Evolutionary conservation across 2,113 vertebrate species (phyloP), one percentile per base, ranked within the genome.

Genomic region (Apodemus sylvaticus): DNA sequence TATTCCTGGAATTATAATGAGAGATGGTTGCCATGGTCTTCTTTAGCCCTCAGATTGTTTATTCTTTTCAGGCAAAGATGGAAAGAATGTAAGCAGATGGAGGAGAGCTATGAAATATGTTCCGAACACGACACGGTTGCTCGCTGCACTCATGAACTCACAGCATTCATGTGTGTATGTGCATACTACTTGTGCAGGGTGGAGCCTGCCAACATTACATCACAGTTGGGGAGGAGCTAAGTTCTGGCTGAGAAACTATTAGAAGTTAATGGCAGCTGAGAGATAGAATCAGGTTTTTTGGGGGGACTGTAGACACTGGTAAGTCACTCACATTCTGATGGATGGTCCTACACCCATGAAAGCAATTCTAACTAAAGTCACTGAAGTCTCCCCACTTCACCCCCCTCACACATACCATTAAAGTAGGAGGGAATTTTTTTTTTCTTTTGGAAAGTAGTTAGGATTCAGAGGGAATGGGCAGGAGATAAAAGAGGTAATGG

Each of bases 51-150:
- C 34, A 68, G 82, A 89, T 86, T 71, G 74, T 55, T 76, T 71
- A 45, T 88, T 92, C 19, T 92, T 92, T 82, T 79, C 53, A 78
- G 60, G n/a, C 70, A 93, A 95, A 94, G 66, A 73, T 55, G 90
- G 19, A 86, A 95, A 83, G 39, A 53, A 31, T 31, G 76, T 53
- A 53, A 34, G 48, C 39, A n/a, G 19, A 73, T 73, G n/a, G 39
- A 76, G 42, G 74, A 48, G 42, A 48, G 22, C 39, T 76, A 5
- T 48, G 73, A 45, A 29, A 76, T 0, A 6, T 14, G 10, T 29
- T 76, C 5, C 0, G 12, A 45, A 14, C 45, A 48, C 45, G 73
- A 48, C 74, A 48, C 14, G 5, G 42, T 29, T 29, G 26, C 24
- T 77, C 3, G 36, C 19, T 73, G 12, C 45, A 48, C 13, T 77